phyloP scores from a whole-genome alignment of 2,888 invertebrate genomes.

The Conops quadrifasciatus region DNA sequence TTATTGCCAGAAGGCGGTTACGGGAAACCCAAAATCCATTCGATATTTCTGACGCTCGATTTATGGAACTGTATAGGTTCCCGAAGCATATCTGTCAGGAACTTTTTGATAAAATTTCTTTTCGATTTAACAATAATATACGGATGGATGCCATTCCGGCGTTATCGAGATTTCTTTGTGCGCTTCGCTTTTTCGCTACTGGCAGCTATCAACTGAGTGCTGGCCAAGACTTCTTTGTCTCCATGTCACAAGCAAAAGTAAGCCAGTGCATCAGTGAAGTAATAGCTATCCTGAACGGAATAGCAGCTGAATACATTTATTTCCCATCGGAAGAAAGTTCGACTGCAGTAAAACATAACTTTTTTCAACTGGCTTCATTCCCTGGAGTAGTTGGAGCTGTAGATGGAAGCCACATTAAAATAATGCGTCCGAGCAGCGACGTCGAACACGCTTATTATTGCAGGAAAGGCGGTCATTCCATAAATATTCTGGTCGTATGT shows the following conservation, averaged over 20 bases:
- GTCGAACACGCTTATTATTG: too few species aligned
- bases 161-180: too few species aligned
- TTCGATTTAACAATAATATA: not conserved
- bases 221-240: too few species aligned
- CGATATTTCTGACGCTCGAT: not conserved
- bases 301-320: too few species aligned
- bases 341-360: not conserved
- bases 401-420: too few species aligned
- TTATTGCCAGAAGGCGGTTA: too few species aligned
- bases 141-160: not conserved
- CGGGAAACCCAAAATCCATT: constrained; percentile 16
- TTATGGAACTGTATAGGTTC: not conserved
- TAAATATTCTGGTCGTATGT: too few species aligned
- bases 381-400: too few species aligned
- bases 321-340: not conserved
- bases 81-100: not conserved
- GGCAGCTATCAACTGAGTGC: too few species aligned
- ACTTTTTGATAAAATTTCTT: not conserved
- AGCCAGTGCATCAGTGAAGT: constrained; percentile 1
- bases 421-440: too few species aligned
- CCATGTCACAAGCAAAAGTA: constrained; percentile 4
- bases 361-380: not conserved
- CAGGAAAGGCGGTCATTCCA: too few species aligned
- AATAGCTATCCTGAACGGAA: not conserved
- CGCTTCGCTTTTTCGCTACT: too few species aligned